A percentile compares a stretch with the other conserved stretches of the same genome.
Conservation (phyloP, 2,113 vertebrate species). For the Crotalus helleri region DNA sequence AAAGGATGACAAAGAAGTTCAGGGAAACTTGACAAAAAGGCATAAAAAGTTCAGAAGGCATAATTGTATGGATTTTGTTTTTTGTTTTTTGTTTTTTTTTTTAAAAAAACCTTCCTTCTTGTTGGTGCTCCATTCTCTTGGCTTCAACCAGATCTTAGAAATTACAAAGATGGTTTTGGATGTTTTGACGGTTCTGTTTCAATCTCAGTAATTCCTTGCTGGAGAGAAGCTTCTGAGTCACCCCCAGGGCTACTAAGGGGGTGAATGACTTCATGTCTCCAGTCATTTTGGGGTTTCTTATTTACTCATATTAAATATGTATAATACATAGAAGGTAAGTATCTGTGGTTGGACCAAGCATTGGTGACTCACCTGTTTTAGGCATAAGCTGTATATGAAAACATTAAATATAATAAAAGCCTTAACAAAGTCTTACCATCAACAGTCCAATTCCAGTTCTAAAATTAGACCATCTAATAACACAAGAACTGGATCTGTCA, state of each 20-base stretch:
- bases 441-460: not conserved
- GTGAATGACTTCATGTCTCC: not conserved
- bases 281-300: not conserved
- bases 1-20: not conserved
- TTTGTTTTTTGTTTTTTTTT: not conserved
- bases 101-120: not conserved
- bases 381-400: not conserved
- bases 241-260: too few relatives aligned
- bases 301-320: not conserved
- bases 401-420: not conserved
- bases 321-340: not conserved
- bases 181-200: not conserved
- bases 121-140: not conserved
- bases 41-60: not conserved
- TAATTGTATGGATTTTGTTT: not conserved
- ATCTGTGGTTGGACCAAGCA: not conserved
- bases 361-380: slow-evolving; percentile 17
- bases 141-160: not conserved
- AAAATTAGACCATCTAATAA: not conserved
- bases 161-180: not conserved
- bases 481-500: not conserved
- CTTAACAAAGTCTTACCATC: not conserved
- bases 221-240: not conserved
- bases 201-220: not conserved
- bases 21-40: not conserved